phyloP scores from a whole-genome alignment of 2,888 invertebrate species.

The Tineola bisselliella region DNA sequence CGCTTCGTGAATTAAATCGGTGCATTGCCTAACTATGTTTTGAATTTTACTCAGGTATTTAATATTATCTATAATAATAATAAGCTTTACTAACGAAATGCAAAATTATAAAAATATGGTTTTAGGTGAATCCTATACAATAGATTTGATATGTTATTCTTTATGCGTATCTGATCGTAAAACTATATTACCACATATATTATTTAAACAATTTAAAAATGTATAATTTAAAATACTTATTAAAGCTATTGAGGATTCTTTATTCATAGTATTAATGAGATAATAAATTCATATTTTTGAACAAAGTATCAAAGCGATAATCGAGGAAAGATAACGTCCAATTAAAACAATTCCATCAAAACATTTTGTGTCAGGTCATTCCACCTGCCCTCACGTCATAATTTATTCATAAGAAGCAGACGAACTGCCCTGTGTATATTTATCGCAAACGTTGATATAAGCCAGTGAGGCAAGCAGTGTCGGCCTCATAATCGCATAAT shows the following conservation, averaged over 20 bases:
- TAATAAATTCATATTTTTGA: conserved; percentile 55
- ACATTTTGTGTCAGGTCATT: conserved; percentile 67
- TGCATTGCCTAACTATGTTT: no score
- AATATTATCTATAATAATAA: no score
- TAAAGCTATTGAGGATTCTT: neutral
- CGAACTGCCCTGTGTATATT: conserved; percentile 8
- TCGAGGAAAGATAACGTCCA: conserved; percentile 53
- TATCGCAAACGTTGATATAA: conserved; percentile 18
- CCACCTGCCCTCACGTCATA: conserved; percentile 57
- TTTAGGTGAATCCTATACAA: no score
- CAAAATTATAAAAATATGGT: no score
- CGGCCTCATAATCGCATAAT: conserved; percentile 21
- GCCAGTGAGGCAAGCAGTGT: conserved; percentile 27
- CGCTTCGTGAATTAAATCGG: no score
- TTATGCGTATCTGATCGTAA: no score
- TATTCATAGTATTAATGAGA: neutral
- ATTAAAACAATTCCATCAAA: conserved; percentile 69
- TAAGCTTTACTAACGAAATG: no score
- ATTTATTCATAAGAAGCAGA: conserved; percentile 59
- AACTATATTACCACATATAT: no score
- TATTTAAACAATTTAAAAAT: no score
- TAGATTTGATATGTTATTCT: no score
- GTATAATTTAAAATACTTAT: neutral
- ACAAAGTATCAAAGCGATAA: conserved; percentile 52
- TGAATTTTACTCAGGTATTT: no score